phyloP scores from a whole-genome alignment of 2,797 vertebrate species.

The Aplochiton taeniatus region DNA sequence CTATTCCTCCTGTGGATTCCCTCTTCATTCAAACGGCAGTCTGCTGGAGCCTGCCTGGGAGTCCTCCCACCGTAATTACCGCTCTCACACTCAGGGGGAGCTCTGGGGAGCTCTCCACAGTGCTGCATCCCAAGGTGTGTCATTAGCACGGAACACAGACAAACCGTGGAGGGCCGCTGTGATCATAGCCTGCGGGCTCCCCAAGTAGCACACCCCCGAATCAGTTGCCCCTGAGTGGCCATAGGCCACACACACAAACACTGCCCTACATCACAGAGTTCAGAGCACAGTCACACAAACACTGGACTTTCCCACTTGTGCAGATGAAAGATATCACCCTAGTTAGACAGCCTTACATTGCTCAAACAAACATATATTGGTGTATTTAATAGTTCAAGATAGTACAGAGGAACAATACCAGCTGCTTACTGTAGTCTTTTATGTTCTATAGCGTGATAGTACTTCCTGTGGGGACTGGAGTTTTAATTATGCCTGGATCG shows the following conservation, averaged over 20 bases:
- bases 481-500: conserved; percentile 11
- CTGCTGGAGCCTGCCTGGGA: conserved; percentile 21
- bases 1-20: conserved; percentile 6
- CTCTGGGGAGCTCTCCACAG: conserved; percentile 56
- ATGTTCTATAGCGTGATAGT: conserved; percentile 11
- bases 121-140: conserved; percentile 63
- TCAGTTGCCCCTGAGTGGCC: conserved; percentile 30
- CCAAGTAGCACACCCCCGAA: conserved; percentile 31
- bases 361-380: too few relatives aligned
- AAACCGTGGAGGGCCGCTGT: conserved; percentile 8
- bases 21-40: not conserved
- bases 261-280: not conserved
- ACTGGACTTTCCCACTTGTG: too few relatives aligned
- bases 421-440: not conserved
- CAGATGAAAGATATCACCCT: too few relatives aligned
- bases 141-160: conserved; percentile 56
- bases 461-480: conserved; percentile 27
- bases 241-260: not conserved
- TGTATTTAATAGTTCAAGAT: too few relatives aligned
- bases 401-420: too few relatives aligned
- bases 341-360: too few relatives aligned
- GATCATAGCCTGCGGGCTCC: conserved; percentile 33
- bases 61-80: conserved; percentile 68
- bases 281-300: too few relatives aligned
- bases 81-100: conserved; percentile 56